Conservation (phyloP, 1,140 invertebrate species). For the Portunus trituberculatus region DNA sequence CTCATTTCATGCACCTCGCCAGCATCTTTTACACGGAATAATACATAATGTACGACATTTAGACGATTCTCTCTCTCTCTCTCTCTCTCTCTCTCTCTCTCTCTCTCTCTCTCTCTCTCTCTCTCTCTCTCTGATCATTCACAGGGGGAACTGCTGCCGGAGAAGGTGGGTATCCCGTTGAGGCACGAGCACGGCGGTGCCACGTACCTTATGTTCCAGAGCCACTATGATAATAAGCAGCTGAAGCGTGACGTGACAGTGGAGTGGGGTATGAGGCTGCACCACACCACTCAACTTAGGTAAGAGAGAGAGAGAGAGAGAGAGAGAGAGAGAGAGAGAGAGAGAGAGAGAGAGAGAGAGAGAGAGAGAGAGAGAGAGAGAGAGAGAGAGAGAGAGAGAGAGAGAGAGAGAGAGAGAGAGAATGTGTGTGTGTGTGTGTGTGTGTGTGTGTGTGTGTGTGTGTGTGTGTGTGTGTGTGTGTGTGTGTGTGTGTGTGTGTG, state of each 20-base stretch:
- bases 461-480: no score
- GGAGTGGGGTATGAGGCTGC: conserved; percentile 69
- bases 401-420: no score
- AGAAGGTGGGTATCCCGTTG: conserved; percentile 65
- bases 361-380: no score
- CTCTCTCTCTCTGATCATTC: conserved; percentile 8
- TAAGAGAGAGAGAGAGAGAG: conserved; percentile 30
- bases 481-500: no score
- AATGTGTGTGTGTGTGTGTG: no score
- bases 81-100: conserved; percentile 45
- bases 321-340: conserved; percentile 20
- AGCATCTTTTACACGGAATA: no score
- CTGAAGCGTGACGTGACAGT: conserved; percentile 62
- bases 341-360: background rate
- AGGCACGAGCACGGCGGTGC: conserved; percentile 67
- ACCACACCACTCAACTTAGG: conserved; percentile 71
- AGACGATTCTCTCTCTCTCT: conserved; percentile 25
- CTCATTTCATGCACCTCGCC: no score
- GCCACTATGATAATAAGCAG: conserved; percentile 67
- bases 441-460: no score
- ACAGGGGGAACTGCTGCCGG: conserved; percentile 71
- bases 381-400: no score
- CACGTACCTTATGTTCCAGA: conserved; percentile 73
- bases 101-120: conserved; percentile 42
- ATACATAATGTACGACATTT: no score